Evolutionary conservation across 2,797 vertebrate genomes (phyloP), one percentile per base, ranked within the genome.

Genomic region (Remorina albescens): DNA sequence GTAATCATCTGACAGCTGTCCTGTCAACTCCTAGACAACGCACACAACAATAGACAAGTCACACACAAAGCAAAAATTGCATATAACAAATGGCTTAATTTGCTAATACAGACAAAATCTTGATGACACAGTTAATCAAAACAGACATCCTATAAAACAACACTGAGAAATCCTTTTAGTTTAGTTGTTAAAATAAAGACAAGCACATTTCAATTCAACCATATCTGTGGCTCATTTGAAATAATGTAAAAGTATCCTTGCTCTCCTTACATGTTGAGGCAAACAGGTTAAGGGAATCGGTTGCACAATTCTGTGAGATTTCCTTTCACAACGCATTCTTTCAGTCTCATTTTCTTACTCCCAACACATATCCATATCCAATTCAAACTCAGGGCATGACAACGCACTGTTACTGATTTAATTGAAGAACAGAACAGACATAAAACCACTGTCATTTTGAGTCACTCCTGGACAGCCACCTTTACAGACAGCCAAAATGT

Each of bases 1-100:
- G 71, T 96, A 99, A 84, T 98, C 96, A 0, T 77, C 74, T 10
- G 97, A 93, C 67, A 99, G 84, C 3, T 58, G 79, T 47, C 97
- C 97, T 0, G 96, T 98, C 90, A 99, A 78, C 92, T 98, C 97
- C 97, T 98, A 70, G 58, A 90, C 32, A 50, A 73, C 67, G 79
- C 28, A 73, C 4, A 74, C 39, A 61, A 64, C 16, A 71, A 30
- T 30, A 30, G 30, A 3, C 30, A 30, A 59, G 53, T 55, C 32
- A 70, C 78, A 80, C 28, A 42, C 34, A 77, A 18, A 81, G 9
- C 41, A 55, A 51, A 2, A 37, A 26, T 30, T 57, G 1, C 76
- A 71, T 1, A 47, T 34, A n/a, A 47, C 16, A 25, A 18, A 67
- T 47, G 11, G 50, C 55, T 65, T 42, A 32, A 59, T 67, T 74